Evolutionary conservation across 2,113 vertebrate genomes (phyloP).

Genomic region (Zeus faber): DNA sequence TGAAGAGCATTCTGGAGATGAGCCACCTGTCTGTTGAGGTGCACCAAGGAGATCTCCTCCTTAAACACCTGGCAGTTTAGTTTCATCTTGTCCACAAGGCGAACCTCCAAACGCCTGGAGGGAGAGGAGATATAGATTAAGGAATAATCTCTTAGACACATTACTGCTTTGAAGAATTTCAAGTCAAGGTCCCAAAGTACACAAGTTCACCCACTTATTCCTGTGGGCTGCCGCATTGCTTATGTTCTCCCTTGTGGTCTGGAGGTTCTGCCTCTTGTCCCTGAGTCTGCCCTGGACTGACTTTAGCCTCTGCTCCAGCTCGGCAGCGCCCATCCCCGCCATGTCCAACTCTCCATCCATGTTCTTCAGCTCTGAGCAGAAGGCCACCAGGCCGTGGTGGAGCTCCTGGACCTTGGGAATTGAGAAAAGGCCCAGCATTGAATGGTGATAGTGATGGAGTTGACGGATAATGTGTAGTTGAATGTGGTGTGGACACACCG

Average conservation of each 20-base stretch:
- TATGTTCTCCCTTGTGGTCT: slow-evolving; percentile 47
- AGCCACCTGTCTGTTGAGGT: slow-evolving; percentile 58
- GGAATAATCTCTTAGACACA: background rate
- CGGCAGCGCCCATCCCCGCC: slow-evolving; percentile 33
- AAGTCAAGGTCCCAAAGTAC: background rate
- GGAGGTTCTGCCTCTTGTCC: slow-evolving; percentile 58
- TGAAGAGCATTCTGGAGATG: slow-evolving; percentile 59
- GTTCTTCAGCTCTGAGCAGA: slow-evolving; percentile 67
- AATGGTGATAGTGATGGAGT: too few species aligned
- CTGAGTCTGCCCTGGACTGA: slow-evolving; percentile 49
- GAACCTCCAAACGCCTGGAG: slow-evolving; percentile 63
- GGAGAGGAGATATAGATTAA: slow-evolving; percentile 7
- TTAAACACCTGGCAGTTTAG: slow-evolving; percentile 73
- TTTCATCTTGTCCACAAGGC: slow-evolving; percentile 67
- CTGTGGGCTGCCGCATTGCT: slow-evolving; percentile 56
- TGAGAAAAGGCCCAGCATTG: too few species aligned
- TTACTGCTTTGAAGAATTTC: background rate
- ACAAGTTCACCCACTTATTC: slow-evolving; percentile 25
- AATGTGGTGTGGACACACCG: background rate
- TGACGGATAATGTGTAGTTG: background rate
- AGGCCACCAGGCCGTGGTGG: slow-evolving; percentile 62
- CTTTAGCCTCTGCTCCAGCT: slow-evolving; percentile 58
- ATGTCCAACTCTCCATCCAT: slow-evolving; percentile 49
- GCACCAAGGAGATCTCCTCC: slow-evolving; percentile 70
- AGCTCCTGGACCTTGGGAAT: slow-evolving; percentile 69